Evolutionary conservation across 2,797 vertebrate genomes (phyloP).

Genomic region (Thaleichthys pacificus): DNA sequence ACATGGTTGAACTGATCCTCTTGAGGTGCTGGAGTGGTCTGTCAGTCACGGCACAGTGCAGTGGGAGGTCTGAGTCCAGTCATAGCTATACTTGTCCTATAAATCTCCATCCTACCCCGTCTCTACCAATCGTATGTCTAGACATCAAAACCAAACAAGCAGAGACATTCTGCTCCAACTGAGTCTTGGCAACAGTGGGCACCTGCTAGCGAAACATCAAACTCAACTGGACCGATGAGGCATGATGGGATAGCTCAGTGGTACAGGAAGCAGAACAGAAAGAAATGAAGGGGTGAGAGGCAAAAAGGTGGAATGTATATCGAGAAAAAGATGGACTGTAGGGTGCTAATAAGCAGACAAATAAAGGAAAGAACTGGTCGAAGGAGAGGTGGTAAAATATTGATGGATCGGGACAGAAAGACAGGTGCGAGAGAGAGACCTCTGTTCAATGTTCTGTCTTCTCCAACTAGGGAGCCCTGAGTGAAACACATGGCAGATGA

Average conservation of each 20-base stretch:
- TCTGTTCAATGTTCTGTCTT: background rate
- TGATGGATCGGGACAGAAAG: background rate
- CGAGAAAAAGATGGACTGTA: background rate
- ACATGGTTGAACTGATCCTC: background rate
- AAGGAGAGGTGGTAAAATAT: background rate
- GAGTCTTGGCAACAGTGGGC: constrained; percentile 29
- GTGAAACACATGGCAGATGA: constrained; percentile 49
- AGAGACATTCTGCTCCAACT: constrained; percentile 16
- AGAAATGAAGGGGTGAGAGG: background rate
- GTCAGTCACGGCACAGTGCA: constrained; percentile 2
- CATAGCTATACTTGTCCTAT: background rate
- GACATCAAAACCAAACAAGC: constrained; percentile 43
- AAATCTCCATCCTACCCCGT: constrained; percentile 24
- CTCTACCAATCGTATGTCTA: constrained; percentile 40
- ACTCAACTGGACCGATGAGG: constrained; percentile 34
- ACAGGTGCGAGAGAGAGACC: background rate
- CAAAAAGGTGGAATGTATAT: background rate
- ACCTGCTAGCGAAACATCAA: constrained; percentile 25
- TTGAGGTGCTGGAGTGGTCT: background rate
- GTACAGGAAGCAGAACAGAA: constrained; percentile 1
- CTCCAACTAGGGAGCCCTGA: constrained; percentile 25
- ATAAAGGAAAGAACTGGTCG: too few relatives aligned
- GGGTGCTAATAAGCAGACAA: background rate
- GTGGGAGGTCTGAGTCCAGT: background rate
- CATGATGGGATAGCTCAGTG: background rate